Percentiles rank a stretch among this genome's conserved stretches.
phyloP scores from a whole-genome alignment of 2,113 vertebrate species.

The Elephantulus edwardii region DNA sequence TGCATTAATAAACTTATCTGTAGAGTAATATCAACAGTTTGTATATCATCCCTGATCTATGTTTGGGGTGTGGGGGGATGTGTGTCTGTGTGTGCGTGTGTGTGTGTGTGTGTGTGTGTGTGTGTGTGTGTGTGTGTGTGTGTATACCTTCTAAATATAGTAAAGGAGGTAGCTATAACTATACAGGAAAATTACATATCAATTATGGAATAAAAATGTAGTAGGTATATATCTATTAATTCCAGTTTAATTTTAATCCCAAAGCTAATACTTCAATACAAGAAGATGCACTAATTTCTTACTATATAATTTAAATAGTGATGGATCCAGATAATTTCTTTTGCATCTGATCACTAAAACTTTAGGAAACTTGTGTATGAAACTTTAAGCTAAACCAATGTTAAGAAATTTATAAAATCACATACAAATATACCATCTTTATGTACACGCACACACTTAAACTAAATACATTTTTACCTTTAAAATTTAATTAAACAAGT shows the following conservation, averaged over 20 bases:
- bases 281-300: not conserved
- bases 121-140: no score
- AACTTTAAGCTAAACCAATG: not conserved
- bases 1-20: not conserved
- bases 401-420: not conserved
- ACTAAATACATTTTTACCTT: not conserved
- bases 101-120: no score
- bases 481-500: not conserved
- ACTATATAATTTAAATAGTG: not conserved
- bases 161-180: not conserved
- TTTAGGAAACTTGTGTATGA: not conserved
- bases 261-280: constrained; percentile 10
- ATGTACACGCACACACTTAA: not conserved
- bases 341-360: constrained; percentile 5
- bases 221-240: not conserved
- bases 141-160: not conserved
- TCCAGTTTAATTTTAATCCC: constrained; percentile 17
- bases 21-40: not conserved
- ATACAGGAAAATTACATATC: not conserved
- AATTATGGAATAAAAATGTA: not conserved
- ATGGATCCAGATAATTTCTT: not conserved
- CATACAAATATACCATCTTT: not conserved
- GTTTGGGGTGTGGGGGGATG: no score
- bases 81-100: no score
- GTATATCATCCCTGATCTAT: not conserved